Evolutionary conservation across 2,888 invertebrate genomes (phyloP).

Genomic region (Helleia helle): DNA sequence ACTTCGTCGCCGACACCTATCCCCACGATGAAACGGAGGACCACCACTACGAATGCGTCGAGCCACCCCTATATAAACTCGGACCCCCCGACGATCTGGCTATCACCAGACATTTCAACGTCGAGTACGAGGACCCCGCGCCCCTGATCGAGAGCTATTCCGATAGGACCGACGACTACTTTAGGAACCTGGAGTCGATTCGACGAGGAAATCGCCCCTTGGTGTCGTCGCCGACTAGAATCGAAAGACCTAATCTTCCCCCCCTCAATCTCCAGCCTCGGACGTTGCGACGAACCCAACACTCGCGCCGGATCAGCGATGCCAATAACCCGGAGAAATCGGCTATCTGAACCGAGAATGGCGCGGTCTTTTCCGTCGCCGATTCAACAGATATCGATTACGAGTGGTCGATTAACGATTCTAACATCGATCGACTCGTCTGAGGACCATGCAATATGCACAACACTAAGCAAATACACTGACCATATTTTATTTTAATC

Average conservation of each 20-base stretch:
- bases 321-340: conserved; percentile 60
- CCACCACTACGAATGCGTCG: conserved; percentile 82
- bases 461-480: conserved; percentile 1
- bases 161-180: conserved; percentile 59
- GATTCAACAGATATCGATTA: conserved; percentile 58
- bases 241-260: conserved; percentile 87
- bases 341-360: conserved; percentile 69
- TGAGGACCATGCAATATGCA: conserved; percentile 28
- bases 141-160: conserved; percentile 83
- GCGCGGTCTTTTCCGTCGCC: conserved; percentile 72
- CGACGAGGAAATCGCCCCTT: conserved; percentile 75
- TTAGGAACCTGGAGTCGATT: conserved; percentile 59
- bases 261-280: conserved; percentile 80
- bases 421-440: conserved; percentile 60
- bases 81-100: conserved; percentile 61
- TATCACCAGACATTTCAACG: conserved; percentile 85
- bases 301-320: conserved; percentile 65
- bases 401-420: conserved; percentile 52
- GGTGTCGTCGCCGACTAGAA: conserved; percentile 86
- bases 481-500: neutral
- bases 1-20: conserved; percentile 81
- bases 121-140: conserved; percentile 87
- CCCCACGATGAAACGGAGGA: conserved; percentile 77
- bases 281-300: conserved; percentile 64
- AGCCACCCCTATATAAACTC: conserved; percentile 68